Evolutionary conservation across 2,797 vertebrate species (phyloP), one percentile per base, ranked within the genome.

Genomic region (Clarias fuscus): DNA sequence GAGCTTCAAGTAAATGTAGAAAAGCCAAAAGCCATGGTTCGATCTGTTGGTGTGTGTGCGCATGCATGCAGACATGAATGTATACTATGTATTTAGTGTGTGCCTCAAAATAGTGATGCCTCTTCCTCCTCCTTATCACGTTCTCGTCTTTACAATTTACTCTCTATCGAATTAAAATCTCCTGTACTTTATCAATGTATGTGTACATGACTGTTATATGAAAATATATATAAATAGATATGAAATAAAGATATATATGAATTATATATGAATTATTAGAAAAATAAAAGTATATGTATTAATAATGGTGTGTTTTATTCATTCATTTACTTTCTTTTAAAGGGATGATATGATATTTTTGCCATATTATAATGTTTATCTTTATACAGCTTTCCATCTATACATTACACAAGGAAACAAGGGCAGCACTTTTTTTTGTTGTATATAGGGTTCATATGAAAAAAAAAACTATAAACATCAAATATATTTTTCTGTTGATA

Each of bases 131-230:
- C 64, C 53, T 59, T 67, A 10, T 65, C 24, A 61, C 33, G 43
- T 82, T 58, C 43, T 79, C 82, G 87, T 86, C 78, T 87, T 82
- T 82, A 84, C 82, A 86, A 86, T 76, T 76, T 73, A 61, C 37
- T 84, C 86, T 88, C 85, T 89, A 84, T 87, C 53, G 72, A 92
- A 89, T 85, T 91, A 89, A 86, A 88, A 89, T 70, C 83, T 92
- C 90, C 91, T 76, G 85, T 92, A 91, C 90, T 89, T 93, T 90
- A 93, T 93, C 90, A 93, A 85, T 95, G 92, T 95, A 92, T 92
- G 94, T 95, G 91, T 88, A 89, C 91, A 94, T 94, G 91, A 93
- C 92, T 94, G 93, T 95, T 92, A 92, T 92, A 88, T 94, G 90
- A 94, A 95, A 91, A 89, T 85, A 87, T 96, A 94, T 93, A 94